Evolutionary conservation across 2,113 vertebrate genomes (phyloP).

Genomic region (Eulemur rufifrons): DNA sequence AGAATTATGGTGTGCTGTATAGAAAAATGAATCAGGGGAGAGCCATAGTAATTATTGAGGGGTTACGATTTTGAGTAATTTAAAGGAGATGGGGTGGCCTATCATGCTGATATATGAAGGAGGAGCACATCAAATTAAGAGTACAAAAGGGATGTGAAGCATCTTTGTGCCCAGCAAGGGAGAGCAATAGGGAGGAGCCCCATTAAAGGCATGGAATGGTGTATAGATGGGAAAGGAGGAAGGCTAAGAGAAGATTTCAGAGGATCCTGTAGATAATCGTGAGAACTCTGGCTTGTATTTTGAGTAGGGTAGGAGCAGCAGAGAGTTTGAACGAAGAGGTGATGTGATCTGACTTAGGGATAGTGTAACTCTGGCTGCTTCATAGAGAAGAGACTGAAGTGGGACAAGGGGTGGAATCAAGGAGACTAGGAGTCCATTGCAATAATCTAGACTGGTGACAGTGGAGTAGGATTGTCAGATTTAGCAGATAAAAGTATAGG

Average conservation of each 20-base stretch:
- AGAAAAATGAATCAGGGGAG: not conserved
- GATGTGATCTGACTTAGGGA: not conserved
- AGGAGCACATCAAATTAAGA: not conserved
- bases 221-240: not conserved
- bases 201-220: not conserved
- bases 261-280: not conserved
- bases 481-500: not conserved
- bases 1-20: not conserved
- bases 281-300: not conserved
- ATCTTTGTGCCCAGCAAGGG: not conserved
- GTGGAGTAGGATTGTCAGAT: not conserved
- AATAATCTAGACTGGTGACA: not conserved
- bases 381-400: not conserved
- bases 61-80: not conserved
- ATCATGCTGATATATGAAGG: not conserved
- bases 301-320: not conserved
- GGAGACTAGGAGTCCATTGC: not conserved
- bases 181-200: not conserved
- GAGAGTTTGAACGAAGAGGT: not conserved
- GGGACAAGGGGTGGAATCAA: not conserved
- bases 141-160: not conserved
- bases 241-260: not conserved
- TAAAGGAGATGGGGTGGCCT: not conserved
- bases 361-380: not conserved
- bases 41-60: not conserved